Percentiles rank a stretch among this genome's conserved stretches.
Evolutionary conservation across 2,113 vertebrate genomes (phyloP).

Genomic region (Conger conger): DNA sequence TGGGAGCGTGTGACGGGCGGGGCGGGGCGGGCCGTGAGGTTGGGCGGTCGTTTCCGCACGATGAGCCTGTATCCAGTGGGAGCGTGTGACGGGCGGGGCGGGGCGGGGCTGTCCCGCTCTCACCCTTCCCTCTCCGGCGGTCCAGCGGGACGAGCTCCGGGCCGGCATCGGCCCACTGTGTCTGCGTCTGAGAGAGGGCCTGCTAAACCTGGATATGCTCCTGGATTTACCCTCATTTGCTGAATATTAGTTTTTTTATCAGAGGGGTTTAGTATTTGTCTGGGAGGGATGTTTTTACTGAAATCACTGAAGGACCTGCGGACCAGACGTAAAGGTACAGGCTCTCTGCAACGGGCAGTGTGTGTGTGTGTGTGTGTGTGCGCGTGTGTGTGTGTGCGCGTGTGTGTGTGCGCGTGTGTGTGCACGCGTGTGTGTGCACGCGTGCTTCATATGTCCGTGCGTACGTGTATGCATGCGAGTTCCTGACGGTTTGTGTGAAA

Average conservation of each 20-base stretch:
- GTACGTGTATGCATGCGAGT: not conserved
- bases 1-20: constrained; percentile 31
- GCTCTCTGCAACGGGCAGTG: constrained; percentile 21
- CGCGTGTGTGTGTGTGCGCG: constrained; percentile 9
- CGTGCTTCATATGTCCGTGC: not conserved
- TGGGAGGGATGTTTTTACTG: constrained; percentile 72
- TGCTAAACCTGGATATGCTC: not conserved
- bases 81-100: constrained; percentile 24
- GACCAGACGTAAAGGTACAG: constrained; percentile 71
- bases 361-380: constrained; percentile 25
- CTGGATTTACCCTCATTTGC: not conserved
- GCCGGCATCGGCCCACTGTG: not conserved
- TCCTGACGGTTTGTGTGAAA: too few relatives aligned
- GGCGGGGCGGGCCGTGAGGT: constrained; percentile 37
- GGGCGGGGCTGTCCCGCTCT: constrained; percentile 11
- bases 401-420: not conserved
- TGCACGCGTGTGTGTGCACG: not conserved
- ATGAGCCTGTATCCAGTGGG: constrained; percentile 47
- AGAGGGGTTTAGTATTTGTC: constrained; percentile 45
- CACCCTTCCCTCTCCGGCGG: constrained; percentile 23
- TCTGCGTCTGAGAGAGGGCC: not conserved
- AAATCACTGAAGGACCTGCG: constrained; percentile 69
- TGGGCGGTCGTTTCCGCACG: constrained; percentile 54
- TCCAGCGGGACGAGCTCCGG: constrained; percentile 27
- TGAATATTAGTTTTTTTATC: constrained; percentile 40